Conservation (phyloP, 1,140 invertebrate genomes). For the Reticulitermes speratus region DNA sequence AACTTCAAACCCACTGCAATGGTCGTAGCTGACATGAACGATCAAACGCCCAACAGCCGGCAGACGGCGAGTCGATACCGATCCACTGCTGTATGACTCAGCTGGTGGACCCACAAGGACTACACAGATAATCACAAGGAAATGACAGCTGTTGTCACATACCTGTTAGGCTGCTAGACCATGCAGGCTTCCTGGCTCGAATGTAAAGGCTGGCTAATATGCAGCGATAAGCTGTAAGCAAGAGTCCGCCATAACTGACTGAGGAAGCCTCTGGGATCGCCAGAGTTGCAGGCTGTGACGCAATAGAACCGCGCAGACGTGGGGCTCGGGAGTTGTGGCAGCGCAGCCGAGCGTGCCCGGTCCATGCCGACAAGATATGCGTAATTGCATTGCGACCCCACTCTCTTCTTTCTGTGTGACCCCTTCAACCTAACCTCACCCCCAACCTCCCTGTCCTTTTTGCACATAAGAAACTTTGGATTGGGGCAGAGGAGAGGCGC, state of each 20-base stretch:
- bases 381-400: slow-evolving; percentile 32
- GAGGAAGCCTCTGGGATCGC: slow-evolving; percentile 15
- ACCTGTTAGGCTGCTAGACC: slow-evolving; percentile 35
- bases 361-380: slow-evolving; percentile 29
- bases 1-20: too few species aligned
- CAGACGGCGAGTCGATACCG: too few species aligned
- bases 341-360: slow-evolving; percentile 25
- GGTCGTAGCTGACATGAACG: too few species aligned
- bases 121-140: not conserved
- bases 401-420: not conserved
- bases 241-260: slow-evolving; percentile 36
- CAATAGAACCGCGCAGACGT: slow-evolving; percentile 23
- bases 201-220: slow-evolving; percentile 34
- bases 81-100: too few species aligned
- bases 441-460: not conserved
- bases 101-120: not conserved
- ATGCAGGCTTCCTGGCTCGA: slow-evolving; percentile 31
- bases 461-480: slow-evolving; percentile 6
- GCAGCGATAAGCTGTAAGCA: slow-evolving; percentile 35
- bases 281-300: slow-evolving; percentile 18
- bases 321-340: slow-evolving; percentile 30
- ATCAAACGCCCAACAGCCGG: too few species aligned
- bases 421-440: slow-evolving; percentile 1
- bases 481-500: slow-evolving; percentile 13
- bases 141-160: not conserved